Evolutionary conservation across 2,888 invertebrate species (phyloP).

Genomic region (Netelia inedita): DNA sequence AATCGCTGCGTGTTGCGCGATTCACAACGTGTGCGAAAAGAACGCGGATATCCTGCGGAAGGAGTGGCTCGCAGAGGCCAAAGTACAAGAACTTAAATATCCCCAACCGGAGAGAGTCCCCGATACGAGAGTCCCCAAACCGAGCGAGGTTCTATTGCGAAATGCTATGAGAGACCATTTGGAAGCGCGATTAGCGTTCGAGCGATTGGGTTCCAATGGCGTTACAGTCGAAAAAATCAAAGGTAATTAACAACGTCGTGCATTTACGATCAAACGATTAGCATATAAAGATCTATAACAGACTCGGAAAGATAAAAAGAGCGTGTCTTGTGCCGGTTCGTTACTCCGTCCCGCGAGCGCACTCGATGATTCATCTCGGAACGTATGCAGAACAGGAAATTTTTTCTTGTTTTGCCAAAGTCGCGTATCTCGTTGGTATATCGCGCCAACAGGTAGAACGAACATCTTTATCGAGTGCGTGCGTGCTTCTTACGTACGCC

Average conservation of each 20-base stretch:
- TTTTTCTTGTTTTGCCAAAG: not conserved
- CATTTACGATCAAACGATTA: no score
- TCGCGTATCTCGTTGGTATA: not conserved
- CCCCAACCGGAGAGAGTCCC: constrained; percentile 71
- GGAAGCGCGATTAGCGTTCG: not conserved
- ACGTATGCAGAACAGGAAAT: not conserved
- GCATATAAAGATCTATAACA: no score
- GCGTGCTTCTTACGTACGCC: constrained; percentile 27
- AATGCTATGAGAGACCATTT: constrained; percentile 38
- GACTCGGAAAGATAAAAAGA: not conserved
- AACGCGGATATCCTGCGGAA: constrained; percentile 70
- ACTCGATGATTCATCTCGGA: not conserved
- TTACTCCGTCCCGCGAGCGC: not conserved
- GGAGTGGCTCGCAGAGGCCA: constrained; percentile 66
- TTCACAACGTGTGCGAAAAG: constrained; percentile 75
- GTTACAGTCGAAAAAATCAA: not conserved
- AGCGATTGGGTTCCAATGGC: not conserved
- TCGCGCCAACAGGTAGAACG: not conserved
- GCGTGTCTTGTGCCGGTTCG: not conserved
- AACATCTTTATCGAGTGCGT: constrained; percentile 40
- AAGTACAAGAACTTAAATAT: constrained; percentile 65
- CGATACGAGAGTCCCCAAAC: constrained; percentile 55
- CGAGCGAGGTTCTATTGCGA: constrained; percentile 36
- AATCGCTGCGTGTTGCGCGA: constrained; percentile 75
- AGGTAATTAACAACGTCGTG: not conserved